These are phyloP conservation scores for Odontophorus gujanensis DNA, from an alignment of 2,113 vertebrate genomes.

Conservation along the genomic window DNA sequence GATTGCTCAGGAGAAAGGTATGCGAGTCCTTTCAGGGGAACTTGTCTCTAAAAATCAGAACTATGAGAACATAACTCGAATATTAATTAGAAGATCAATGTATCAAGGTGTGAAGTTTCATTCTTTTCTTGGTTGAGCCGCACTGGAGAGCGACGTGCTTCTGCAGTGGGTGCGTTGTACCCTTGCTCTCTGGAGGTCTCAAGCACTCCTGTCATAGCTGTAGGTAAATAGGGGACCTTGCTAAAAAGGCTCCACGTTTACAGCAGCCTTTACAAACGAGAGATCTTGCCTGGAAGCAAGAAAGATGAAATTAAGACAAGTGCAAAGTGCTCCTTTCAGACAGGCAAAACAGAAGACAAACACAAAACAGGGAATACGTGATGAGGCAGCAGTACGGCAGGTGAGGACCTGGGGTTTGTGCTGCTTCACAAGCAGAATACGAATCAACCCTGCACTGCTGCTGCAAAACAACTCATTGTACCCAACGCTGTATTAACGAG, in stretches of 20 bases:
- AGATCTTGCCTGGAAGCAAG: slow-evolving; percentile 31
- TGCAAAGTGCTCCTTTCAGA: slow-evolving; percentile 23
- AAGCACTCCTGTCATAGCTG: background rate
- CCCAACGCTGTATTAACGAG: background rate
- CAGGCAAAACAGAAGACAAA: slow-evolving; percentile 31
- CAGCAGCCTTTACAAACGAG: slow-evolving; percentile 22
- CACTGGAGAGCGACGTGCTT: background rate
- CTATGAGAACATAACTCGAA: background rate
- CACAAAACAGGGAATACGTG: slow-evolving; percentile 3
- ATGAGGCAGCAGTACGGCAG: background rate
- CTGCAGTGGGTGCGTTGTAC: background rate
- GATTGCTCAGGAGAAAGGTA: background rate
- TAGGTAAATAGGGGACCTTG: background rate
- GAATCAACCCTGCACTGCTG: background rate
- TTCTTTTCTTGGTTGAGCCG: background rate
- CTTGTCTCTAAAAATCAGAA: background rate
- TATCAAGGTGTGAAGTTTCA: background rate
- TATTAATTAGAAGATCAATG: background rate
- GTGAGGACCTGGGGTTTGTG: background rate
- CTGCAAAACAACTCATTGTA: slow-evolving; percentile 14
- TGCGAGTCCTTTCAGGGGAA: rapidly evolving
- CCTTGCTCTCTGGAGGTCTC: background rate
- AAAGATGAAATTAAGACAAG: slow-evolving; percentile 66
- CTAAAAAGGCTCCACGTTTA: slow-evolving; percentile 2
- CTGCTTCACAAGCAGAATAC: slow-evolving; percentile 48